phyloP scores from a whole-genome alignment of 2,797 vertebrate genomes.

The Rhinogobio ventralis region DNA sequence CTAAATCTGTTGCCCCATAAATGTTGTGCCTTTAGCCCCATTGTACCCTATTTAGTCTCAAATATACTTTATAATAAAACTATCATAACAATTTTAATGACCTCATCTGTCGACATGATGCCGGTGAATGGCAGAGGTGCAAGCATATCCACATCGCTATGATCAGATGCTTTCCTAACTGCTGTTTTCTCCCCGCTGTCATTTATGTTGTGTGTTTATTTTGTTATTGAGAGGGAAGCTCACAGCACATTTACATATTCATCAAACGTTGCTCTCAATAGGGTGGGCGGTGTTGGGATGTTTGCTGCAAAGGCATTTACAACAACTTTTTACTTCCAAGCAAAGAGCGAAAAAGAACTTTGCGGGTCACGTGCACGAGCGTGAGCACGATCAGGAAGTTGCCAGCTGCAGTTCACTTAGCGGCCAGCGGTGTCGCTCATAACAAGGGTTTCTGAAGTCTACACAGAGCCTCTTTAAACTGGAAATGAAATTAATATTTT shows the following conservation, averaged over 20 bases:
- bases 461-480: neutral
- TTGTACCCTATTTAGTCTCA: too few relatives aligned
- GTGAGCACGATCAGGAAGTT: neutral
- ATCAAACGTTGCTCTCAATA: neutral
- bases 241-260: neutral
- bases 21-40: too few relatives aligned
- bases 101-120: too few relatives aligned
- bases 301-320: neutral
- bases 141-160: too few relatives aligned
- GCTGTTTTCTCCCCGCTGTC: too few relatives aligned
- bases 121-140: too few relatives aligned
- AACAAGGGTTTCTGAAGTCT: too few relatives aligned
- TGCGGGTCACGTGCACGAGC: fast-evolving
- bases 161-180: too few relatives aligned
- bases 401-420: neutral
- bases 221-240: neutral
- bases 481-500: neutral
- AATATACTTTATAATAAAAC: too few relatives aligned
- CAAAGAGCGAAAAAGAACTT: neutral
- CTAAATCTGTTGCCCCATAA: too few relatives aligned
- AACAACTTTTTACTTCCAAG: neutral
- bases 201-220: too few relatives aligned
- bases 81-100: neutral
- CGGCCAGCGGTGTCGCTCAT: neutral
- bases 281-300: neutral